Base-by-base conservation (phyloP, 1,140 invertebrate species). In the Chironomus tepperi region DNA sequence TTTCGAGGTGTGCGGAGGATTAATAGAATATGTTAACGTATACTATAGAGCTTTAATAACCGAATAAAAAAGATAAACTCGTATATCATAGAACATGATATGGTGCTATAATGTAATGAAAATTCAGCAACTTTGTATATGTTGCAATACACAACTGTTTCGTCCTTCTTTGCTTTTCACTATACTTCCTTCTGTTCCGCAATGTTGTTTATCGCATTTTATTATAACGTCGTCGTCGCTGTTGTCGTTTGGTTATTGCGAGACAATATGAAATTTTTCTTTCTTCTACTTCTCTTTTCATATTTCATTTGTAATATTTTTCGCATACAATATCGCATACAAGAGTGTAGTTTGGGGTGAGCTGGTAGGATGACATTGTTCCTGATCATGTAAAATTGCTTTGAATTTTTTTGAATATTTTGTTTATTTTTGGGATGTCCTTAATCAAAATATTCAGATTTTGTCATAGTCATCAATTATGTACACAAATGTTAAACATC, bases 21-120 rank as follows among this genome's bases (percentile, higher is more conserved):
- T 57, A 57, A 34, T 57, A n/a, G 47, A 57, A n/a, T 57, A n/a
- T 57, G 47, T n/a, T 57, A n/a, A n/a, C 47, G 47, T 57, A 57
- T 57, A n/a, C 47, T 57, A 12, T 57, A 5, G 12, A 57, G 12
- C 12, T 57, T 57, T 57, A 57, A 57, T 57, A 57, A 57, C 47
- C 47, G 47, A 10, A 34, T 15, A 57, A 57, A 57, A 57, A 15
- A 57, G n/a, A 57, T 12, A 57, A 57, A 5, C 47, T 57, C 47
- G 47, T 57, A 57, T 57, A 57, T 57, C 47, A 57, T 57, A 57
- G 47, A 57, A 57, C n/a, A 57, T 57, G 12, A 57, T 57, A 57
- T 57, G n/a, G n/a, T 15, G n/a, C 47, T n/a, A 57, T 57, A 57
- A 57, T 57, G 47, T 57, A 57, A 57, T 57, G 47, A 57, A 57